Evolutionary conservation across 1,140 invertebrate genomes (phyloP), one percentile per base, ranked within the genome.

Genomic region (Bombus pascuorum): DNA sequence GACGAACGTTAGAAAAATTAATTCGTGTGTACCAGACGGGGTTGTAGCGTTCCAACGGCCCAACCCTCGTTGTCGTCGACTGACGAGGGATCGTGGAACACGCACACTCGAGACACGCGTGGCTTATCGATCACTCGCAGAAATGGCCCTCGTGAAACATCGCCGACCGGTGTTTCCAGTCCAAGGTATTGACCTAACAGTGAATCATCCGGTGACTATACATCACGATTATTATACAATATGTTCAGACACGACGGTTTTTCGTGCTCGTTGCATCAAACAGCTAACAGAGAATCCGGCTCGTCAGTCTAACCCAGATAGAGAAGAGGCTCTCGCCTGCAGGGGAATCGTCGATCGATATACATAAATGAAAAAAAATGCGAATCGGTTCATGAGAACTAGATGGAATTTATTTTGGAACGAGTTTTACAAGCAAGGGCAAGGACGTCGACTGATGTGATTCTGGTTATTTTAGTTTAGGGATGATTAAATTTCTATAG

Each of bases 161-260:
- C 53, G 53, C 28, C 85, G 88, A 87, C 89, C 89, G 81, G 88
- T 89, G 86, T 90, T 87, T 85, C 88, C 82, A 89, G 86, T 53
- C 53, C 65, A 66, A 90, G 89, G 72, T 94, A 93, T 93, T 93
- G 92, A 93, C 91, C 91, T 89, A 91, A 88, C 89, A 91, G 87
- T 93, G 92, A 94, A 93, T 94, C 93, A 93, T 91, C 86, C 79
- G 74, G 42, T 71, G 70, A 85, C 75, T 74, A 72, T 85, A 80
- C 82, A 83, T 72, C 77, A 70, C 34, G 62, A 70, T 90, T 84
- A 81, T 90, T 90, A 88, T 65, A 85, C 82, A 89, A 90, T 83
- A 87, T 57, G 76, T 84, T 68, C 37, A 62, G 62, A 0, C 57
- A 70, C 32, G 42, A 70, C 62, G 59, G 37, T 53, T 85, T 85